These are phyloP conservation scores for Vulpes ferrilata DNA, from an alignment of 2,113 vertebrate genomes.

Conservation along the genomic window DNA sequence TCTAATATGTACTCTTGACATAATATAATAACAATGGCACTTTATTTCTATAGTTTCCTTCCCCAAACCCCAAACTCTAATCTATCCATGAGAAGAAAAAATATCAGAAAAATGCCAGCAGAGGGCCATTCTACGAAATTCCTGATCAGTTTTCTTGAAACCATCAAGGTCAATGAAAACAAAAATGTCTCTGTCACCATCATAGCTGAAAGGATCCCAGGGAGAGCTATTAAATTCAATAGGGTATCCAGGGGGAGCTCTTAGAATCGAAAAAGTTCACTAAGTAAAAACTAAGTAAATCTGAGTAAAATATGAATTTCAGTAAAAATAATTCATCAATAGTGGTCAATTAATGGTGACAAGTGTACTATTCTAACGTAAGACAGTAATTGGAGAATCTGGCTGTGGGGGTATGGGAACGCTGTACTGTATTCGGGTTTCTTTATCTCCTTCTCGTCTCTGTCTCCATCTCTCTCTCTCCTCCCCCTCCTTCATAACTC, in stretches of 20 bases:
- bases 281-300: not conserved
- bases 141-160: not conserved
- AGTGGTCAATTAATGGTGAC: not conserved
- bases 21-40: not conserved
- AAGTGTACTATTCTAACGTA: not conserved
- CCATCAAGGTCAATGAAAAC: not conserved
- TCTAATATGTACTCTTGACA: not conserved
- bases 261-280: not conserved
- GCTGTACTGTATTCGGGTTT: not conserved
- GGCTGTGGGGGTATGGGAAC: not conserved
- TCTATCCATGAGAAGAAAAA: not conserved
- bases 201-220: not conserved
- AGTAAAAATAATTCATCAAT: not conserved
- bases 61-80: not conserved
- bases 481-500: not conserved
- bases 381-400: not conserved
- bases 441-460: too few relatives aligned
- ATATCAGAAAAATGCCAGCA: not conserved
- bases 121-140: not conserved
- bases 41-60: not conserved
- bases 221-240: not conserved
- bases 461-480: too few relatives aligned
- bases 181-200: not conserved
- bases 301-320: not conserved
- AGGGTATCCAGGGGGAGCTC: not conserved